These are phyloP conservation scores for Tuta absoluta DNA, from an alignment of 2,888 invertebrate species.

Conservation along the genomic window DNA sequence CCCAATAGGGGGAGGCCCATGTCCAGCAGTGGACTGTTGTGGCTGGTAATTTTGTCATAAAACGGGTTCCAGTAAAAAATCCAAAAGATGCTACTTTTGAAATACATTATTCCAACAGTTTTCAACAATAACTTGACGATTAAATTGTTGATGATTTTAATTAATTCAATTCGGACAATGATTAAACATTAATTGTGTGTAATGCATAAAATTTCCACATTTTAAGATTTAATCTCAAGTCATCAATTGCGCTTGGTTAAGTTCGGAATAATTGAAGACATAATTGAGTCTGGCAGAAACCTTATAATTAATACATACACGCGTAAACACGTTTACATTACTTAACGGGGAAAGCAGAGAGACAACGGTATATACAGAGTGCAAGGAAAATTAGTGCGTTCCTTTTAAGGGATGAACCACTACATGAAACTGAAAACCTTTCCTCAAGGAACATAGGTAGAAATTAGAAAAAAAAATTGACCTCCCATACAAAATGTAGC, in stretches of 20 bases:
- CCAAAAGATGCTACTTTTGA: too few species aligned
- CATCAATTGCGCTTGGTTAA: neutral
- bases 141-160: constrained; percentile 2
- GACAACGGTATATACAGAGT: neutral
- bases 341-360: neutral
- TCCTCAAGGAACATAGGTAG: too few species aligned
- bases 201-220: constrained; percentile 19
- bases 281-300: neutral
- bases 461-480: too few species aligned
- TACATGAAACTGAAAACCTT: too few species aligned
- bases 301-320: neutral
- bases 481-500: too few species aligned
- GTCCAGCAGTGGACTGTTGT: too few species aligned
- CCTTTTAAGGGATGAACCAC: too few species aligned
- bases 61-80: too few species aligned
- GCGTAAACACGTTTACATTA: neutral
- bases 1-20: too few species aligned
- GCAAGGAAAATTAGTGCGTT: too few species aligned
- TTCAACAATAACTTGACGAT: neutral
- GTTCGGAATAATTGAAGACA: constrained; percentile 5
- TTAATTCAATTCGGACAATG: constrained; percentile 2
- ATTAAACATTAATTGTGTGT: constrained; percentile 15
- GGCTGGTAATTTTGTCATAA: too few species aligned
- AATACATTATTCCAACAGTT: too few species aligned
- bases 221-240: constrained; percentile 6